Evolutionary conservation across 2,797 vertebrate species (phyloP).

Genomic region (Sphenodon punctatus): DNA sequence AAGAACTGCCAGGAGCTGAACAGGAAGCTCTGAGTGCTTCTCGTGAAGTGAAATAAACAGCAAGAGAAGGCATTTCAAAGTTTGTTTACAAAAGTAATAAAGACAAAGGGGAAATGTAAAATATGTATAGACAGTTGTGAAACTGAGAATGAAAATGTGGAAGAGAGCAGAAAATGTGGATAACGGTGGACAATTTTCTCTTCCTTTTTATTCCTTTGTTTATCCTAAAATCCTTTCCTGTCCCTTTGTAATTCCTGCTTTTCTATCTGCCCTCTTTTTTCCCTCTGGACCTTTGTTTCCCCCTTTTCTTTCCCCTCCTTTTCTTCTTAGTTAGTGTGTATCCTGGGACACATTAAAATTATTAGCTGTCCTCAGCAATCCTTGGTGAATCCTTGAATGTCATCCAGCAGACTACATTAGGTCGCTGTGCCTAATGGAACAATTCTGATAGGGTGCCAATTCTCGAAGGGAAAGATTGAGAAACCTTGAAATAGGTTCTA

Average conservation of each 20-base stretch:
- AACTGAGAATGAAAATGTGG: not conserved
- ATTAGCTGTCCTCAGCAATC: not conserved
- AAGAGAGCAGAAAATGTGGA: not conserved
- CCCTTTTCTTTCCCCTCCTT: not conserved
- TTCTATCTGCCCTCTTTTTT: not conserved
- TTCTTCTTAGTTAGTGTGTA: not conserved
- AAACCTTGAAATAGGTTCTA: not conserved
- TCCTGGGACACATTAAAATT: not conserved
- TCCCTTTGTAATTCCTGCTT: not conserved
- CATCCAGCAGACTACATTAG: not conserved
- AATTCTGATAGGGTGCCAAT: not conserved
- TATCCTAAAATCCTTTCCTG: not conserved
- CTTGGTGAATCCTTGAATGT: not conserved
- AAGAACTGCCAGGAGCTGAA: not conserved
- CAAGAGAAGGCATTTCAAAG: not conserved
- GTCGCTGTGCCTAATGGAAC: not conserved
- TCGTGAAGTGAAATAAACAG: not conserved
- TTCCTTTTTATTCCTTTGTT: not conserved
- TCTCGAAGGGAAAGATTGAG: not conserved
- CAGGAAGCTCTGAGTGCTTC: not conserved
- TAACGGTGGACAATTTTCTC: not conserved
- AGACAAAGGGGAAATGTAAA: not conserved
- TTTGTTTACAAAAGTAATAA: not conserved
- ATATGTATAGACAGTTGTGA: not conserved
- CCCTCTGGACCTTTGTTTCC: not conserved